Percentiles rank a stretch among this genome's conserved stretches.
phyloP scores from a whole-genome alignment of 2,797 vertebrate species.

The Sebastes vulpes region DNA sequence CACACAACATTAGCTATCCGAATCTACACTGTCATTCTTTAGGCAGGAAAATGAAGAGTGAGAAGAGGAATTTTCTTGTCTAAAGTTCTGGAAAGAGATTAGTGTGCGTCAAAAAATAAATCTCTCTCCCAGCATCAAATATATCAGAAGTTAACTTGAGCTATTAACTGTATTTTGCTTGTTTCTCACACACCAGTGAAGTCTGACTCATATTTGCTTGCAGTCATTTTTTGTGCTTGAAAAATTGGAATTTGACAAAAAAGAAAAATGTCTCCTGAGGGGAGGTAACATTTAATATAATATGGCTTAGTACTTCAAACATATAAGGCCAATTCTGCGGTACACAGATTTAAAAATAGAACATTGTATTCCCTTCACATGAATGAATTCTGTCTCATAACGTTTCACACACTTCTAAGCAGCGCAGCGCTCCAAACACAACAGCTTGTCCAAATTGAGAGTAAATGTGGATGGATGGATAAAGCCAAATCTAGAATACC shows the following conservation, averaged over 20 bases:
- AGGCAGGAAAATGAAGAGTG: neutral
- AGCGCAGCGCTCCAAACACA: constrained; percentile 33
- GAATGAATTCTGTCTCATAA: constrained; percentile 44
- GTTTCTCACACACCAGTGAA: neutral
- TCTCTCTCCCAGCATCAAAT: constrained; percentile 5
- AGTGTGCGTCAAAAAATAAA: neutral
- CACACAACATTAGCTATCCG: neutral
- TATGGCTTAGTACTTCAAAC: constrained; percentile 16
- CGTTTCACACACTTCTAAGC: constrained; percentile 46
- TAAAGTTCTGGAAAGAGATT: neutral
- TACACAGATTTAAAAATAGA: constrained; percentile 7
- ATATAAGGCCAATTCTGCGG: neutral
- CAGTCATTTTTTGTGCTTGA: neutral
- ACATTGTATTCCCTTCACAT: constrained; percentile 37
- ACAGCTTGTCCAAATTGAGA: constrained; percentile 44
- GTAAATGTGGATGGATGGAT: constrained; percentile 53
- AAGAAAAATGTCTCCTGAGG: neutral
- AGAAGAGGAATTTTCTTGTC: neutral
- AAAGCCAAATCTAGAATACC: constrained; percentile 34
- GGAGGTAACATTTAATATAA: neutral
- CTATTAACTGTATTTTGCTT: neutral
- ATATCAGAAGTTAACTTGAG: neutral
- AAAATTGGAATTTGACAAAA: neutral
- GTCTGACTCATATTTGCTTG: constrained; percentile 9
- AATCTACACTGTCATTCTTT: neutral